phyloP scores from a whole-genome alignment of 2,888 invertebrate genomes.

The Andrena minutula region DNA sequence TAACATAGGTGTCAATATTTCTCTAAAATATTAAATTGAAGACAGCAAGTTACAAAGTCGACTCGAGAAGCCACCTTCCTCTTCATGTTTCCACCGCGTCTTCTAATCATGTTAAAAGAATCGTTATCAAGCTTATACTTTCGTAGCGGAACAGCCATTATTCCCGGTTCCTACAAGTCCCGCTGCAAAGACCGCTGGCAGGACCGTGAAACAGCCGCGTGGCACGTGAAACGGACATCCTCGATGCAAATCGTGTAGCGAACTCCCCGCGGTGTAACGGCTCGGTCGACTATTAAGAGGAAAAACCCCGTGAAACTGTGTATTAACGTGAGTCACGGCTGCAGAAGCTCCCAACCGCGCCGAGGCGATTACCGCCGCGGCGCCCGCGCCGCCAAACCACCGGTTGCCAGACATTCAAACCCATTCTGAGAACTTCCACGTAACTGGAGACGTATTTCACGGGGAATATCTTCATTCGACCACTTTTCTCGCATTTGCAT shows the following conservation, averaged over 20 bases:
- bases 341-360: constrained; percentile 10
- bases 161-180: constrained; percentile 15
- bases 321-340: constrained; percentile 48
- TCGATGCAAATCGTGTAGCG: constrained; percentile 65
- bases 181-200: constrained; percentile 15
- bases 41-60: not conserved
- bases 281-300: constrained; percentile 48
- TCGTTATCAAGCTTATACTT: constrained; percentile 28
- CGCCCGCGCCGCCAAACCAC: constrained; percentile 16
- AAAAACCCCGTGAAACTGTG: constrained; percentile 53
- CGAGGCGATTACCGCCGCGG: constrained; percentile 24
- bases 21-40: no score
- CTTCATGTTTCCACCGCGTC: constrained; percentile 6
- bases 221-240: constrained; percentile 64
- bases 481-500: constrained; percentile 8
- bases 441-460: not conserved
- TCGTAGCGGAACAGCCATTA: constrained; percentile 14
- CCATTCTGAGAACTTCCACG: constrained; percentile 32
- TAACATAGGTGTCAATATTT: no score
- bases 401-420: constrained; percentile 35
- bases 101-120: not conserved
- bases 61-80: not conserved
- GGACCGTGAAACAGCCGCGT: constrained; percentile 57
- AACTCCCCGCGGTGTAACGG: constrained; percentile 30
- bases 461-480: constrained; percentile 66